phyloP scores from a whole-genome alignment of 2,797 vertebrate species.

The Potorous gilbertii region DNA sequence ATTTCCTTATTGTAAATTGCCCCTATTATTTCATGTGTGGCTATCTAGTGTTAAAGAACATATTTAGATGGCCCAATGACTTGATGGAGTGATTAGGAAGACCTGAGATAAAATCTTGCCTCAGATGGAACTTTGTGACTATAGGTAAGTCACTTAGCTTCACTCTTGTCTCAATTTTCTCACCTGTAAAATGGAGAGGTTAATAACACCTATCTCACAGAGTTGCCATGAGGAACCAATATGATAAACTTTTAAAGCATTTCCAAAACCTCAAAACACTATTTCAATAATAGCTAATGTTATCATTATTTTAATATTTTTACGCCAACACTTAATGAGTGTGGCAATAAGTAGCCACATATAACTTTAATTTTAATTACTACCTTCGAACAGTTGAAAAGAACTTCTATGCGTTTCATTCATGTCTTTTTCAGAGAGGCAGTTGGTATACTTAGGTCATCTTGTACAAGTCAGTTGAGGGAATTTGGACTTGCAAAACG shows the following conservation, averaged over 20 bases:
- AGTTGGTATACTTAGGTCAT: slow-evolving; percentile 31
- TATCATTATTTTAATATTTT: not conserved
- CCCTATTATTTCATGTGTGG: not conserved
- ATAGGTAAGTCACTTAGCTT: not conserved
- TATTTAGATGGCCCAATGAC: not conserved
- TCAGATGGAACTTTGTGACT: not conserved
- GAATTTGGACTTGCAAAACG: not conserved
- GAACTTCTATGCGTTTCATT: slow-evolving; percentile 29
- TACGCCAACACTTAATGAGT: slow-evolving; percentile 2
- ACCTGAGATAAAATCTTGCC: not conserved
- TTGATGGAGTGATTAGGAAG: not conserved
- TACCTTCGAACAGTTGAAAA: slow-evolving; percentile 55
- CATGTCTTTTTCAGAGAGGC: slow-evolving; percentile 41
- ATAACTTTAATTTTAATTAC: slow-evolving; percentile 55
- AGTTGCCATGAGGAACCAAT: not conserved
- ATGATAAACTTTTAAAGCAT: not conserved
- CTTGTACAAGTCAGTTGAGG: not conserved
- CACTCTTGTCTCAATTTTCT: not conserved
- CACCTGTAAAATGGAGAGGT: not conserved
- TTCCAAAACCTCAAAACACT: not conserved
- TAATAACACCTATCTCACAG: not conserved
- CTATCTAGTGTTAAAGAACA: not conserved
- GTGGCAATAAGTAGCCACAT: slow-evolving; percentile 54
- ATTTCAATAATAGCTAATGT: not conserved
- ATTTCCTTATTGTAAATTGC: slow-evolving; percentile 48